Evolutionary conservation across 2,113 vertebrate species (phyloP).

Genomic region (human): GRCh38 chr20:62286001-62286500

Average conservation of each 20-base stretch:
- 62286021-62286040: not conserved
- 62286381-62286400: too few species aligned
- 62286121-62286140: not conserved
- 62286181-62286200: not conserved
- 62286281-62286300: too few species aligned
- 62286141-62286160: not conserved
- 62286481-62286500: not conserved
- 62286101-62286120: rapidly evolving
- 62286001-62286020: not conserved
- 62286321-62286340: too few species aligned
- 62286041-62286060: rapidly evolving
- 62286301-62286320: too few species aligned
- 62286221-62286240: not conserved
- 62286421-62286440: not conserved
- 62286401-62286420: too few species aligned
- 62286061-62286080: not conserved
- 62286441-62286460: not conserved
- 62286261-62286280: not conserved
- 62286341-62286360: too few species aligned
- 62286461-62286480: rapidly evolving
- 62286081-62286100: rapidly evolving
- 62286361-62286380: too few species aligned
- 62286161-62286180: not conserved
- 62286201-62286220: not conserved
- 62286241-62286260: not conserved